Evolutionary conservation across 2,888 invertebrate species (phyloP).

Genomic region (Willowsia nigromaculata): DNA sequence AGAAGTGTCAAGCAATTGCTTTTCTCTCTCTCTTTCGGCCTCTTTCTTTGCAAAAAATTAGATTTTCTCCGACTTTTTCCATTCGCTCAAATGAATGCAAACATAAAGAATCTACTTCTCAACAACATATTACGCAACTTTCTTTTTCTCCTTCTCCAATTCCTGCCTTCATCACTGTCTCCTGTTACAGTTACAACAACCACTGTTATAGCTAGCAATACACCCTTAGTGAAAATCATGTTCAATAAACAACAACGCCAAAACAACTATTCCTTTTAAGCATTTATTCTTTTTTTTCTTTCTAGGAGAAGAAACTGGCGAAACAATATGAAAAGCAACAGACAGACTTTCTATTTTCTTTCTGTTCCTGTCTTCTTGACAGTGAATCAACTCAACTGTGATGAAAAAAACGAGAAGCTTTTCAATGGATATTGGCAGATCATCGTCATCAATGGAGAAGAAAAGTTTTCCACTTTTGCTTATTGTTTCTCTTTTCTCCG

Average conservation of each 20-base stretch:
- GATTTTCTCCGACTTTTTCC: not conserved
- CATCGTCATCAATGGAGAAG: not conserved
- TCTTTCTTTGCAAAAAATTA: not conserved
- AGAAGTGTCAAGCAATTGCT: constrained; percentile 24
- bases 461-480: not conserved
- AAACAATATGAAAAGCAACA: not conserved
- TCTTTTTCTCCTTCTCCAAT: not conserved
- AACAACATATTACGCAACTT: not conserved
- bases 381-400: not conserved
- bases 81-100: not conserved
- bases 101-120: not conserved
- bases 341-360: not conserved
- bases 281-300: not conserved
- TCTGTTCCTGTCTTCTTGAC: not conserved
- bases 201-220: no score
- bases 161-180: not conserved
- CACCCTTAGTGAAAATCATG: not conserved
- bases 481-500: not conserved
- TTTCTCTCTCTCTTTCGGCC: not conserved
- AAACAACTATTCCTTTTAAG: not conserved
- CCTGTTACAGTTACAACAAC: not conserved
- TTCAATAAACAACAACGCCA: not conserved
- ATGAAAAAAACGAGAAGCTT: not conserved
- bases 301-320: not conserved
- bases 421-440: not conserved